Percentiles rank a stretch among this genome's conserved stretches.
Evolutionary conservation across 2,888 invertebrate genomes (phyloP).

Genomic region (Antheraea assamensis): DNA sequence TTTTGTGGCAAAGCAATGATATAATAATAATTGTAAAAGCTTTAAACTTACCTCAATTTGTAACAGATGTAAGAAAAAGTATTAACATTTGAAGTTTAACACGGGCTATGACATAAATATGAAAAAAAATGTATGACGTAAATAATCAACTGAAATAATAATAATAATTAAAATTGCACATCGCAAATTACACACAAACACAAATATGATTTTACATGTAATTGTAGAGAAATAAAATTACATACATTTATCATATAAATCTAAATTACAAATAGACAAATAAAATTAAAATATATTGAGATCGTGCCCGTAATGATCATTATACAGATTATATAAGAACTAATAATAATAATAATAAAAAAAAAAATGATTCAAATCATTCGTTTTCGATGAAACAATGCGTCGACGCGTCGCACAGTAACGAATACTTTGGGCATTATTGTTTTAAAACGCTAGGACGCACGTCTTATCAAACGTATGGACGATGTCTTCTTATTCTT

Average conservation of each 20-base stretch:
- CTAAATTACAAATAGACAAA: slow-evolving; percentile 59
- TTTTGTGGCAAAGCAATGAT: neutral
- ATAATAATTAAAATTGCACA: slow-evolving; percentile 7
- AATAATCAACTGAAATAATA: neutral
- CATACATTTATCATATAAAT: slow-evolving; percentile 33
- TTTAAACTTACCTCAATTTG: neutral
- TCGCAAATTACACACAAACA: slow-evolving; percentile 24
- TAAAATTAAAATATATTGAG: slow-evolving; percentile 62
- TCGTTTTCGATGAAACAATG: neutral
- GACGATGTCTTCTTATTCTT: neutral
- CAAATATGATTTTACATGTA: slow-evolving; percentile 15
- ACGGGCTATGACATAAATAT: neutral
- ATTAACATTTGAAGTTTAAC: neutral
- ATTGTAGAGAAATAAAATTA: neutral
- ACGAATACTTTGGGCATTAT: slow-evolving; percentile 11
- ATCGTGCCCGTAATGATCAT: slow-evolving; percentile 72
- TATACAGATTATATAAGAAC: slow-evolving; percentile 26
- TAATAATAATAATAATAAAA: neutral
- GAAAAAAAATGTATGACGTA: neutral
- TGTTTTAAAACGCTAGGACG: neutral
- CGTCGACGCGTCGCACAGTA: neutral
- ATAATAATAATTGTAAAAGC: neutral
- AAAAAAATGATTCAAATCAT: neutral
- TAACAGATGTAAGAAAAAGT: neutral
- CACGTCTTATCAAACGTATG: neutral